Evolutionary conservation across 2,797 vertebrate species (phyloP).

Genomic region (Periophthalmus magnuspinnatus): DNA sequence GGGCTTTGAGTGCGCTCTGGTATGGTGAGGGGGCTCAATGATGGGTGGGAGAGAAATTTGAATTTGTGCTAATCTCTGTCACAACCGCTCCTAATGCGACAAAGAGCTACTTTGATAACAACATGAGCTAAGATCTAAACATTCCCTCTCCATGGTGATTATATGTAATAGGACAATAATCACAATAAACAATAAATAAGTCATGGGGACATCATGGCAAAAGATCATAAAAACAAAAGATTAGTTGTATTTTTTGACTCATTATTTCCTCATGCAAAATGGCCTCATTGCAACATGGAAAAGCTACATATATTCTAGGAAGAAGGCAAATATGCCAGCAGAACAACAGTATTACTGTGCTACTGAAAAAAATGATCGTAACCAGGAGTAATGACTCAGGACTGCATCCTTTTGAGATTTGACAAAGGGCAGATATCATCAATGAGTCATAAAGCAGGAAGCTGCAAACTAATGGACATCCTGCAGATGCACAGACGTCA

Average conservation of each 20-base stretch:
- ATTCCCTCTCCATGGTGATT: constrained; percentile 72
- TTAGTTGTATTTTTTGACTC: not conserved
- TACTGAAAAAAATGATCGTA: constrained; percentile 1
- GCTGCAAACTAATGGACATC: constrained; percentile 48
- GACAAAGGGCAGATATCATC: constrained; percentile 22
- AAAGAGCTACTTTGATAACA: constrained; percentile 69
- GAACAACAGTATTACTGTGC: not conserved
- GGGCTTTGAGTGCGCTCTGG: constrained; percentile 45
- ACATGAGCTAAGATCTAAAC: constrained; percentile 45
- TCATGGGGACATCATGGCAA: constrained; percentile 12
- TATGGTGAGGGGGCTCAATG: constrained; percentile 57
- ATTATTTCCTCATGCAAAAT: not conserved
- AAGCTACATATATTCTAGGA: not conserved
- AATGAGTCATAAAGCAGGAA: constrained; percentile 60
- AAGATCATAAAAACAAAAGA: not conserved
- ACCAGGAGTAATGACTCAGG: not conserved
- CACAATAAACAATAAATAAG: constrained; percentile 28
- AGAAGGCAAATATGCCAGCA: not conserved
- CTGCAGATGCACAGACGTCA: constrained; percentile 54
- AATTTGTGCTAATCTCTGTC: constrained; percentile 72
- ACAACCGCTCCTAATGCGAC: constrained; percentile 61
- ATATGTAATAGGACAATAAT: constrained; percentile 65
- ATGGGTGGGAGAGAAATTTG: constrained; percentile 74
- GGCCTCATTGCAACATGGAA: not conserved
- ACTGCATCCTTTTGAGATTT: not conserved